Percentiles rank a stretch among this genome's conserved stretches.
Conservation (phyloP, 2,888 invertebrate genomes). For the Augochlorella aurata region DNA sequence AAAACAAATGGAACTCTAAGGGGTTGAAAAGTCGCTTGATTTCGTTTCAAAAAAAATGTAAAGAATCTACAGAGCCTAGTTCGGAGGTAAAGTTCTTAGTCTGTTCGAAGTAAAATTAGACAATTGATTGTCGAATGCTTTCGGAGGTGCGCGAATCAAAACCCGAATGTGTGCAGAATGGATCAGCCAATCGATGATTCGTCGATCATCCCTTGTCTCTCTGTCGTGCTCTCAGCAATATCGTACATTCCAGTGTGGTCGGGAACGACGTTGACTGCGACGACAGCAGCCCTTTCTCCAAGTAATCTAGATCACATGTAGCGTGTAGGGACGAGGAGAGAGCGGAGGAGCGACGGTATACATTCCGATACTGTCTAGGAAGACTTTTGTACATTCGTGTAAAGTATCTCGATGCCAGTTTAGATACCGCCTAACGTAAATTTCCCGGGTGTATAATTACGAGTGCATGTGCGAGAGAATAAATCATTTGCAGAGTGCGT, state of each 20-base stretch:
- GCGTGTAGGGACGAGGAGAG: slow-evolving; percentile 22
- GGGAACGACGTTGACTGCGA: slow-evolving; percentile 24
- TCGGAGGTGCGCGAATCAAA: not conserved
- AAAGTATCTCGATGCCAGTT: slow-evolving; percentile 76
- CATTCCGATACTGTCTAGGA: slow-evolving; percentile 61
- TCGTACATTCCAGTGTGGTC: slow-evolving; percentile 54
- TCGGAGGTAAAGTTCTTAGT: not conserved
- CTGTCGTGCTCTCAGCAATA: slow-evolving; percentile 34
- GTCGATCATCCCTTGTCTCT: slow-evolving; percentile 35
- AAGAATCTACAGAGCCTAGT: too few relatives aligned
- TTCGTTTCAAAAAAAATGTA: too few relatives aligned
- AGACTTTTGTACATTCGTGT: slow-evolving; percentile 78
- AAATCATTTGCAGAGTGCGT: slow-evolving; percentile 50
- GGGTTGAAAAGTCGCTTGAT: too few relatives aligned
- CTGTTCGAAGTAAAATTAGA: not conserved
- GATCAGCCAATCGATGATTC: slow-evolving; percentile 52
- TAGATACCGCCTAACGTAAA: slow-evolving; percentile 66
- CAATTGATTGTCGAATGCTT: not conserved
- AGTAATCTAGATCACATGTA: slow-evolving; percentile 56
- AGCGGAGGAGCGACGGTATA: slow-evolving; percentile 30
- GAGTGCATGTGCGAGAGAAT: slow-evolving; percentile 61
- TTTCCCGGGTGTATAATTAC: slow-evolving; percentile 46
- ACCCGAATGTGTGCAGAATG: not conserved
- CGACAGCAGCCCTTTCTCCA: slow-evolving; percentile 32
- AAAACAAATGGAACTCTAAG: too few relatives aligned